Conservation (phyloP, 2,113 vertebrate species). For the Elanus axillaris region DNA sequence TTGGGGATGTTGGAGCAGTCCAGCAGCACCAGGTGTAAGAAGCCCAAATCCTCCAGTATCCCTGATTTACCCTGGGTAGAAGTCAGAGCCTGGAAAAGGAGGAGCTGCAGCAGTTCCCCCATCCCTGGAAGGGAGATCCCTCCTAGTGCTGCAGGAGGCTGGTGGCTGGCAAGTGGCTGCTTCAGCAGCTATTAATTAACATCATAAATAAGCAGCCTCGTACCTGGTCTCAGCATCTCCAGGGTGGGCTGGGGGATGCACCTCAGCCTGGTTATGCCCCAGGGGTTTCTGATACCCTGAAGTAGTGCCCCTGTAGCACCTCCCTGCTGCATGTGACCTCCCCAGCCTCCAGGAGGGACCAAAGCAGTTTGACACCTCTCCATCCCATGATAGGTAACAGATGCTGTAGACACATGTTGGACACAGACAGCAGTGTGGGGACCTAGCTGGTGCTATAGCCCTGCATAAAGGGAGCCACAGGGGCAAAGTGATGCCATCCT, state of each 20-base stretch:
- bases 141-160: background rate
- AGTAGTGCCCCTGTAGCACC: background rate
- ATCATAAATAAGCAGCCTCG: background rate
- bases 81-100: background rate
- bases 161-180: background rate
- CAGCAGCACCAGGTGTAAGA: background rate
- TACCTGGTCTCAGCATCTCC: background rate
- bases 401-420: rapidly evolving
- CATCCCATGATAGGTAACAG: rapidly evolving
- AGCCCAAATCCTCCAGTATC: background rate
- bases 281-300: background rate
- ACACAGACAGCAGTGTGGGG: rapidly evolving
- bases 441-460: background rate
- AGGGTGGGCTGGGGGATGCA: background rate
- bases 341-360: background rate
- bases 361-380: rapidly evolving
- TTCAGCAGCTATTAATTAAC: background rate
- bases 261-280: background rate
- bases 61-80: background rate
- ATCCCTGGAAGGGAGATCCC: background rate
- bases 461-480: rapidly evolving
- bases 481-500: background rate
- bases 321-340: background rate
- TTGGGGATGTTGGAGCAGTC: no score
- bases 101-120: background rate